Conservation (phyloP, 2,797 vertebrate species). For the Lepidocolaptes lacrymiger region DNA sequence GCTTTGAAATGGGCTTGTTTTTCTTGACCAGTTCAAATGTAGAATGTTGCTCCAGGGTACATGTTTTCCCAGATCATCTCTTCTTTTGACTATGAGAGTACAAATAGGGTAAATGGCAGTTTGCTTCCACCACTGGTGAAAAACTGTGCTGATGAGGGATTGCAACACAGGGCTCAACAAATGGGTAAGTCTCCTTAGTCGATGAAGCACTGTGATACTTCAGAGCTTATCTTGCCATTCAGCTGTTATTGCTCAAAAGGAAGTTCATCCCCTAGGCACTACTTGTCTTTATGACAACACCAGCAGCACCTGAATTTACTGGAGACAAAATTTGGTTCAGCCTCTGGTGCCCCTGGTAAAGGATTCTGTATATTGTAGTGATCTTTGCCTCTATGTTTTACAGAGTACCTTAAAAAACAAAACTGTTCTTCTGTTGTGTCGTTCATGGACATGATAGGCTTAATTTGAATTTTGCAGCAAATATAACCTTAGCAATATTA, state of each 20-base stretch:
- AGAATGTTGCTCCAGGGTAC: constrained; percentile 25
- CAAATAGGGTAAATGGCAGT: not conserved
- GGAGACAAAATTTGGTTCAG: not conserved
- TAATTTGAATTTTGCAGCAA: not conserved
- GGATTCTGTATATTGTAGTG: not conserved
- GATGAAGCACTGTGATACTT: not conserved
- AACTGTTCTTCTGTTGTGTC: not conserved
- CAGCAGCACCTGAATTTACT: not conserved
- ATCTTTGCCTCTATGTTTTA: not conserved
- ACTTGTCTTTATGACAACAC: not conserved
- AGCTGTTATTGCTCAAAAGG: not conserved
- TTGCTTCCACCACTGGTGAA: not conserved
- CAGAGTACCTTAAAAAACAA: not conserved
- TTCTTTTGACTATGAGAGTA: not conserved
- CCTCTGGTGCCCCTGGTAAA: not conserved
- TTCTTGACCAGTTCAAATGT: not conserved
- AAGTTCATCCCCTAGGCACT: not conserved
- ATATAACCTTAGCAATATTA: not conserved
- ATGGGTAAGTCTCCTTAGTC: not conserved
- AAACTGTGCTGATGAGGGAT: not conserved
- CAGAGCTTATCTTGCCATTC: not conserved
- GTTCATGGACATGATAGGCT: not conserved
- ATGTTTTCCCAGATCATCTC: not conserved
- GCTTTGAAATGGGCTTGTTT: constrained; percentile 28
- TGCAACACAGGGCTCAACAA: not conserved